Conservation (phyloP, 2,797 vertebrate genomes). For the Pseudochirops cupreus region DNA sequence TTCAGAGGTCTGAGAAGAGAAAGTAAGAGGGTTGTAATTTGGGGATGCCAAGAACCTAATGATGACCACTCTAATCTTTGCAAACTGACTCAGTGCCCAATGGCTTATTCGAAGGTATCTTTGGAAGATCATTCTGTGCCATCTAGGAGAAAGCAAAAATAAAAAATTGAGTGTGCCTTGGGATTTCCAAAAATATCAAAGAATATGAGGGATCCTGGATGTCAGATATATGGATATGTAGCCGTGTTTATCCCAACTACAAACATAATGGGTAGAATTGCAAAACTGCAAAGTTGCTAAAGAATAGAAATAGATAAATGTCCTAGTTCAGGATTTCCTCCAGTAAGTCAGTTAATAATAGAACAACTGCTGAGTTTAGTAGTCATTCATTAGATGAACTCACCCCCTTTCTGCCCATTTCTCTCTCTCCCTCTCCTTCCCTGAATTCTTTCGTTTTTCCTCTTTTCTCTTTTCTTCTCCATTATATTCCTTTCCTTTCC, state of each 20-base stretch:
- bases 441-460: background rate
- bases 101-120: background rate
- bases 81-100: background rate
- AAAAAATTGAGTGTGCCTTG: background rate
- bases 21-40: background rate
- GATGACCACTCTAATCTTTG: background rate
- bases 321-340: background rate
- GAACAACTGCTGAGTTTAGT: background rate
- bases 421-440: background rate
- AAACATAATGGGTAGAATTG: background rate
- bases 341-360: background rate
- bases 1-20: background rate
- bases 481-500: background rate
- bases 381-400: background rate
- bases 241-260: background rate
- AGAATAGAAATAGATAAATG: background rate
- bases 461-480: background rate
- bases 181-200: background rate
- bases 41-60: background rate
- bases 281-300: background rate
- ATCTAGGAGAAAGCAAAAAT: background rate
- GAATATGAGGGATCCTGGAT: background rate
- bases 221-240: background rate
- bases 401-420: background rate
- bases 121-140: background rate